Conservation (phyloP, 2,888 invertebrate species). For the Cartodere bifasciata region DNA sequence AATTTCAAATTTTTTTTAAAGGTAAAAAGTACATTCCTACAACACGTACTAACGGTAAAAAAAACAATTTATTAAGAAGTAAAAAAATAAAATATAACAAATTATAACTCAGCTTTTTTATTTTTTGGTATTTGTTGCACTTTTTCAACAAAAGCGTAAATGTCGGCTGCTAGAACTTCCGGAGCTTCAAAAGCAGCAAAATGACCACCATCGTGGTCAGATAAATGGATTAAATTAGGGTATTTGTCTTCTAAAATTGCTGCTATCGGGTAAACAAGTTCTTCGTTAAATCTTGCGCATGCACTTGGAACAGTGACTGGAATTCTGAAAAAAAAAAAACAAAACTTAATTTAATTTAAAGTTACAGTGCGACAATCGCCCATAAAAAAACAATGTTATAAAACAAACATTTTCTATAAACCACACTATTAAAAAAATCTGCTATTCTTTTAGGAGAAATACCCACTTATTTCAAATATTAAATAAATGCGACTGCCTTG, state of each 20-base stretch:
- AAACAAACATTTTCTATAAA: too few species aligned
- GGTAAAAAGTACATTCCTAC: too few species aligned
- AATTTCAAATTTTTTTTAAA: too few species aligned
- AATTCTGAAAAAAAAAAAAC: conserved; percentile 37
- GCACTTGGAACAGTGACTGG: conserved; percentile 58
- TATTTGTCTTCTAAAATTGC: conserved; percentile 46
- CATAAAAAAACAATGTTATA: too few species aligned
- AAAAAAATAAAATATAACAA: neutral
- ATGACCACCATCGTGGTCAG: conserved; percentile 22
- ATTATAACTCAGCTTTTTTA: neutral
- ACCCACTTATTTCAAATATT: too few species aligned
- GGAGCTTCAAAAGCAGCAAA: conserved; percentile 25
- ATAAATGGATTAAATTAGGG: conserved; percentile 46
- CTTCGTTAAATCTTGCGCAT: conserved; percentile 61
- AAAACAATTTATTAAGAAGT: neutral
- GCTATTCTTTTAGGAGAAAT: too few species aligned
- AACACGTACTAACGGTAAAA: too few species aligned
- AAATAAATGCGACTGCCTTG: too few species aligned
- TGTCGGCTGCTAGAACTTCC: conserved; percentile 21
- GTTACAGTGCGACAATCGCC: neutral
- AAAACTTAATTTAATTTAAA: conserved; percentile 2
- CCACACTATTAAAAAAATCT: too few species aligned
- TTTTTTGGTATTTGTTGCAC: conserved; percentile 9
- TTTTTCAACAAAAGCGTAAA: conserved; percentile 20
- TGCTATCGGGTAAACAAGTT: conserved; percentile 48